Evolutionary conservation across 2,888 invertebrate species (phyloP), one percentile per base, ranked within the genome.

Genomic region (Dolichomitus sp.): DNA sequence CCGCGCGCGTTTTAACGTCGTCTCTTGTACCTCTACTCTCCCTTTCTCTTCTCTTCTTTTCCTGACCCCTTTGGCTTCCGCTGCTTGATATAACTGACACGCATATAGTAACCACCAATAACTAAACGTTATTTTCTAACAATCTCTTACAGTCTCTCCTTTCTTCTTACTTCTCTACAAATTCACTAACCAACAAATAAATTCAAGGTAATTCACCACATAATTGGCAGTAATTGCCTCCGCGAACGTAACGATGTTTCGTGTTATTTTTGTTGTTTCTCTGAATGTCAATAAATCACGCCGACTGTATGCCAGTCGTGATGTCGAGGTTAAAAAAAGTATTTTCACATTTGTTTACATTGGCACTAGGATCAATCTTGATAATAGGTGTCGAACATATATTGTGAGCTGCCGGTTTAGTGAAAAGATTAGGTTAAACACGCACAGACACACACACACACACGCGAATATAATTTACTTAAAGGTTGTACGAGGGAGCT

Each of bases 1-100:
- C 45, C 45, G 33, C 59, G n/a, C 63, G 61, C 5, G 61, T 65
- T 72, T 61, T 45, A 30, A 52, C 70, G 33, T 57, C 57, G 33
- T 63, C 63, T 68, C 19, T 65, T 50, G 48, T 73, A 30, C 54
- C 63, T 66, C 27, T 27, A 42, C 48, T 74, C 48, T 66, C 30
- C 27, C 59, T 66, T 73, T 73, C 70, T 66, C 61, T 57, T 63
- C 68, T 59, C 30, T 23, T 69, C 42, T 54, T 57, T 65, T 57
- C 65, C 61, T 54, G 61, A 66, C 50, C 70, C 65, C 75, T 57
- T 74, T 73, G 52, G 57, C 52, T 74, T 61, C 45, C 42, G 4
- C 37, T 14, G 30, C 14, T 30, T 30, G 30, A 30, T 17, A 27
- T 12, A 33, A 14, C 33, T 59, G n/a, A 37, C 37, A 37, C 37